Evolutionary conservation across 2,113 vertebrate genomes (phyloP), one percentile per base, ranked within the genome.

Genomic region (Progne subis): DNA sequence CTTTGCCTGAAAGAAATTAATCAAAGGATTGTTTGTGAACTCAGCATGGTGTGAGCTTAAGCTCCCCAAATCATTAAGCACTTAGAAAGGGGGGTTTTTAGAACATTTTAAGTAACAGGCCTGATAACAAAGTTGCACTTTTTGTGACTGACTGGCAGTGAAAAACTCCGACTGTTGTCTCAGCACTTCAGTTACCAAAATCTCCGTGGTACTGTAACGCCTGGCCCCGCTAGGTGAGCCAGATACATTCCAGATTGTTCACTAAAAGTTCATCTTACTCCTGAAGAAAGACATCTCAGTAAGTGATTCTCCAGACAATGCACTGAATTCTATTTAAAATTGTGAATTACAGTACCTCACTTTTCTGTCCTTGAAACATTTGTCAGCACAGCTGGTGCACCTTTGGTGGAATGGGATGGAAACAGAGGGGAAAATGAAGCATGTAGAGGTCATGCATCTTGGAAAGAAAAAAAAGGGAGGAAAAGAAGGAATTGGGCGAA

Each of bases 71-170:
- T 49, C 60, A 74, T 44, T 16, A 56, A 55, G 37, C 12, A n/a
- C 11, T 16, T 60, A 3, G 16, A 31, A 76, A 81, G 56, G 1
- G 3, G 4, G 0, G 1, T 31, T 63, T 63, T 76, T 16, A 1
- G 29, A 9, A 59, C 31, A 39, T 28, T 94, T 64, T 18, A 81
- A 56, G 57, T 65, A 57, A 16, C 18, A 47, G 14, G 32, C 1
- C 37, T 61, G 11, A 67, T 43, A 64, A 60, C 20, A 63, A 84
- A 87, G 28, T 74, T 44, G 14, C 18, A 25, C 5, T 46, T 90
- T 47, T n/a, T 61, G 28, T 41, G 37, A 44, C 28, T 75, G 60
- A 37, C 37, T 75, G 1, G 1, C 25, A 78, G 14, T 34, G 78
- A 69, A 56, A n/a, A 85, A 31, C 31, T 37, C 69, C 26, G 50